A percentile compares a stretch with the other conserved stretches of the same genome.
Evolutionary conservation across 1,140 invertebrate species (phyloP).

Genomic region (Drosophila sturtevanti): DNA sequence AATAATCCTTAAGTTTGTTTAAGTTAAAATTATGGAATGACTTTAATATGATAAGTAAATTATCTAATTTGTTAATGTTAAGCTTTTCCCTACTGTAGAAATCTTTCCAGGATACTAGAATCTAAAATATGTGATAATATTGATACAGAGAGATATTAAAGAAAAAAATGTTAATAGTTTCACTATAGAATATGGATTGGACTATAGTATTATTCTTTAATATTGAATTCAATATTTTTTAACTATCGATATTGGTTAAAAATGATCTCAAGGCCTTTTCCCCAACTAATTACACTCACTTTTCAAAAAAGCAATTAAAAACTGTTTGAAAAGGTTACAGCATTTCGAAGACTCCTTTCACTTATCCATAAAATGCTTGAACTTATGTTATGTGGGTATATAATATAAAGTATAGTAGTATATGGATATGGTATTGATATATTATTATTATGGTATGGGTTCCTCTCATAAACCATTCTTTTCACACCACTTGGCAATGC

Average conservation of each 20-base stretch:
- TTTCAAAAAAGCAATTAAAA: background rate
- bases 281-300: background rate
- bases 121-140: too few species aligned
- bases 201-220: too few species aligned
- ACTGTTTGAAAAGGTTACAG: background rate
- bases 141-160: too few species aligned
- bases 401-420: background rate
- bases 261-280: background rate
- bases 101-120: too few species aligned
- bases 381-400: background rate
- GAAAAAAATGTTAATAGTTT: too few species aligned
- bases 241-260: background rate
- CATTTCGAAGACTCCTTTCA: background rate
- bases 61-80: too few species aligned
- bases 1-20: too few species aligned
- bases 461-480: constrained; percentile 13
- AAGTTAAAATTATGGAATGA: too few species aligned
- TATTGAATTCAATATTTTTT: background rate
- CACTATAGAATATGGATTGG: too few species aligned
- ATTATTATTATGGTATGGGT: background rate
- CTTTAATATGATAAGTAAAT: too few species aligned
- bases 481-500: constrained; percentile 24
- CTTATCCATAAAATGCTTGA: background rate
- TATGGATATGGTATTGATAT: background rate
- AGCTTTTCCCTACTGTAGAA: too few species aligned